Base-by-base conservation (phyloP, 2,888 invertebrate genomes). In the Brachypalpus laphriformis region DNA sequence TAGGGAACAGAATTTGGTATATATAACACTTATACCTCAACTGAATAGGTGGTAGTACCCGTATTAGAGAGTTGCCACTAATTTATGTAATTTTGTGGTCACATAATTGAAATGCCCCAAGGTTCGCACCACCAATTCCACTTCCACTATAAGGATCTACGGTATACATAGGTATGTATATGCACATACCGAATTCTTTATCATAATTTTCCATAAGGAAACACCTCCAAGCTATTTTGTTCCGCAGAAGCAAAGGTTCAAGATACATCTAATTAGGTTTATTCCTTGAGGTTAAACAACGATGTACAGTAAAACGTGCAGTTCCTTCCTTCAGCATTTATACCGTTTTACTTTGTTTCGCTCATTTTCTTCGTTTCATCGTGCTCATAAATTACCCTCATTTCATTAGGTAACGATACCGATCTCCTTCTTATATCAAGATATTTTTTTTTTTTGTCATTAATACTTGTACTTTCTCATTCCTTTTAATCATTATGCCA, bases 401-500 rank as follows among this genome's bases (percentile, higher is more conserved):
- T 49, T 40, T 37, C 20, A 51, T 20, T 28, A 11, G 20, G 47
- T 54, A 77, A 31, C 61, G 56, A 45, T 54, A 34, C 25, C 22
- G 42, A 37, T 42, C 45, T 7, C n/a, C 14, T 49, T 9, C 18
- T 40, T 31, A 25, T 47, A 34, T 22, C 34, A 2, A 45, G 45
- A 14, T 25, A 54, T 47, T 18, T 14, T 49, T 54, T 25, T 28
- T 37, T 47, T 71, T 28, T 25, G 51, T 63, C 78, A 31, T 71
- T 71, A 63, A 57, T 71, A 47, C 37, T 45, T 11, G 70, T 25
- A 7, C 47, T 47, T 14, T 4, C 28, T 20, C 25, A 49, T 63
- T 78, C 45, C 20, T 54, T 71, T 78, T 70, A 42, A 61, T 61
- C 54, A 54, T 61, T 45, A 8, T 61, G 37, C 61, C 42, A 47